phyloP scores from a whole-genome alignment of 1,140 invertebrate species.

The Papilio glaucus region DNA sequence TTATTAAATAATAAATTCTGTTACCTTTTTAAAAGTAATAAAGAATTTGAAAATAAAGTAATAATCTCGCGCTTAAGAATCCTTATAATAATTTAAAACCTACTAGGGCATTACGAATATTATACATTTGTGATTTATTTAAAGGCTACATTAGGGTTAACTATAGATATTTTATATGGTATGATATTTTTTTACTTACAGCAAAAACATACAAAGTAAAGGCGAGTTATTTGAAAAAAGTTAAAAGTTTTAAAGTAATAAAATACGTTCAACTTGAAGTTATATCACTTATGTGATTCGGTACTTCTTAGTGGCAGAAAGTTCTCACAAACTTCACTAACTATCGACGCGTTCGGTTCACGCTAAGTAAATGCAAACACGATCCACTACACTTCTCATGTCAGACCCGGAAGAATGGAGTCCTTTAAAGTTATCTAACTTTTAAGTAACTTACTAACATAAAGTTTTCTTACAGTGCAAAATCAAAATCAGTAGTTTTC shows the following conservation, averaged over 20 bases:
- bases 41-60: too few species aligned
- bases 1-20: background rate
- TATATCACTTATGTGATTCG: background rate
- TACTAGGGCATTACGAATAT: too few species aligned
- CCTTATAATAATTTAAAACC: too few species aligned
- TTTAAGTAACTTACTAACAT: slow-evolving; percentile 7
- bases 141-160: too few species aligned
- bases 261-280: background rate
- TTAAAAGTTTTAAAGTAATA: too few species aligned
- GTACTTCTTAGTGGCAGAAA: background rate
- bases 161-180: too few species aligned
- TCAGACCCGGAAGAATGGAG: background rate
- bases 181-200: too few species aligned
- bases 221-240: too few species aligned
- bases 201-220: too few species aligned
- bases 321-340: background rate
- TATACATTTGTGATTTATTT: too few species aligned
- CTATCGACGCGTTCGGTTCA: background rate
- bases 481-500: background rate
- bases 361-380: background rate
- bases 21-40: background rate
- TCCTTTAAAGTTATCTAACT: slow-evolving; percentile 16
- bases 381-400: background rate
- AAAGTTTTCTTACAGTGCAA: slow-evolving; percentile 1
- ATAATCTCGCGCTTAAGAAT: too few species aligned